Percentiles rank a stretch among this genome's conserved stretches.
These are phyloP conservation scores for Catocala nupta DNA, from an alignment of 2,888 invertebrate genomes.

Conservation along the genomic window DNA sequence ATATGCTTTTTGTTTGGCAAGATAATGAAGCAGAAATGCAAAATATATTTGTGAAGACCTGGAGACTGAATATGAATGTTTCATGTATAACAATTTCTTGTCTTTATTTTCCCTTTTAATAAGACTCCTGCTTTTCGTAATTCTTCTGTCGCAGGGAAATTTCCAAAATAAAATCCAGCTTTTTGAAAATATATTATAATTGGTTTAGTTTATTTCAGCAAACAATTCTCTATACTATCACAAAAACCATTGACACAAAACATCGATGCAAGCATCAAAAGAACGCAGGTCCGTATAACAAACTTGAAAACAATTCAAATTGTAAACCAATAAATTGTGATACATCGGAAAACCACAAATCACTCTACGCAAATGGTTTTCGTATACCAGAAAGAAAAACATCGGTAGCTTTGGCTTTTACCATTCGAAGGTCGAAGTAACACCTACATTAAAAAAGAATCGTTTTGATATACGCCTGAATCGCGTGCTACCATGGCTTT, in stretches of 20 bases:
- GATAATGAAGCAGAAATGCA: constrained; percentile 20
- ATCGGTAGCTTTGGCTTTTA: constrained; percentile 41
- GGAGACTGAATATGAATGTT: neutral
- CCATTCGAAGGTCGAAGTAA: constrained; percentile 45
- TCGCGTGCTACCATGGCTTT: constrained; percentile 67
- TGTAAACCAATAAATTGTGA: constrained; percentile 51
- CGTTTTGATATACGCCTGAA: constrained; percentile 63
- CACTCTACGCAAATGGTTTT: constrained; percentile 56
- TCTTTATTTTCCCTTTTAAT: neutral
- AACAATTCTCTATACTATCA: constrained; percentile 23
- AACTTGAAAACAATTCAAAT: constrained; percentile 47
- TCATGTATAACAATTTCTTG: neutral
- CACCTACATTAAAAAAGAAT: constrained; percentile 40
- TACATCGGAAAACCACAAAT: constrained; percentile 51
- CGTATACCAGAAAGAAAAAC: constrained; percentile 47
- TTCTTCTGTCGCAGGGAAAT: too few species aligned
- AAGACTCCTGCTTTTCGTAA: too few species aligned
- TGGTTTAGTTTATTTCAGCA: too few species aligned
- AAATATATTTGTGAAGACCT: neutral
- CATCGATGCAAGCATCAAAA: constrained; percentile 47
- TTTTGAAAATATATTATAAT: too few species aligned
- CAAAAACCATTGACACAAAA: constrained; percentile 43
- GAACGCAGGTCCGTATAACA: constrained; percentile 43
- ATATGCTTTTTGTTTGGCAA: constrained; percentile 17
- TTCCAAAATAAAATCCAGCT: too few species aligned